Evolutionary conservation across 2,797 vertebrate genomes (phyloP), one percentile per base, ranked within the genome.

Genomic region (Leptatherina wallacei): DNA sequence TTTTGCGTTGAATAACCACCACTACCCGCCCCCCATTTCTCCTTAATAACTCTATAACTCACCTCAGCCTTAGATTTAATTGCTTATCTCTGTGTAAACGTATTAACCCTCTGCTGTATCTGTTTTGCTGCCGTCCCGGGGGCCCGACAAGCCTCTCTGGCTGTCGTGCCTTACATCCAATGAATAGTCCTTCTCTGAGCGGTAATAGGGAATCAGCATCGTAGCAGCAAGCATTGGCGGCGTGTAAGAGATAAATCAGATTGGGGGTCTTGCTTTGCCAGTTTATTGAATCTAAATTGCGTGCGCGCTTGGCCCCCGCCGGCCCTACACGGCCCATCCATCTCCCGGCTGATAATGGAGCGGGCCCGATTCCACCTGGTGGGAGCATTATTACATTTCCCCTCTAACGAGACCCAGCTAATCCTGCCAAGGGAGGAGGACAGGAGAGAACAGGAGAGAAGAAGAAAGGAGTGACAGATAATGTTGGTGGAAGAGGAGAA

Each of bases 231-330:
- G 89, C 92, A 90, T 92, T 78, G 91, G 85, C 85, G 72, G 86
- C 85, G 88, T 93, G 93, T 95, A 96, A 96, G 87, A 96, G 96
- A 97, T 96, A 97, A 98, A 98, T 98, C 96, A 95, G 95, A 97
- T 97, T 95, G 95, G 93, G 94, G 94, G 84, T 89, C 94, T 92
- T 93, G 93, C 95, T 96, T 92, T 93, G 90, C 89, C 85, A 93
- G 95, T 97, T 98, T 97, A 98, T 98, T 99, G 96, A 97, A 97
- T 98, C 96, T 97, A 97, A 97, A 98, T 97, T 96, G 96, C 84
- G 81, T 89, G 89, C 81, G 82, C 94, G 93, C 94, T 94, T 96
- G 95, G 96, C 95, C 96, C 95, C 96, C 95, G 94, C 92, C 93
- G 96, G 95, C 95, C 95, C 92, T 95, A 94, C 94, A 93, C 90